Base-by-base conservation (phyloP, 1,140 invertebrate species). In the Conopomorpha cramerella region DNA sequence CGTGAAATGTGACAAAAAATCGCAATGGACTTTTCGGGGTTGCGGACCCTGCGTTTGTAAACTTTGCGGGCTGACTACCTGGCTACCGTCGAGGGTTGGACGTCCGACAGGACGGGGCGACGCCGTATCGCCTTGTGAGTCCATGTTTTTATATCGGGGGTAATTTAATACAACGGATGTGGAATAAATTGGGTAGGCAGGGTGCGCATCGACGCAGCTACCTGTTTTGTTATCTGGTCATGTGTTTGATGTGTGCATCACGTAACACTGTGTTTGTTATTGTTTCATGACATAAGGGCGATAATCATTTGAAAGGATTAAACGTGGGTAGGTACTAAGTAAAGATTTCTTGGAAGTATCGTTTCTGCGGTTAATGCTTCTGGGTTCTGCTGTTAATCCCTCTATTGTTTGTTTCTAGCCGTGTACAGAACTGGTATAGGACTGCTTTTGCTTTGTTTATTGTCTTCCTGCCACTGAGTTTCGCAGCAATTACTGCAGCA, bases 1-100 rank as follows among this genome's bases (percentile, higher is more conserved):
- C 67, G 60, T 71, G 65, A 66, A 71, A 70, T 71, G 66, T 73
- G 60, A 71, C 60, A 73, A 73, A 68, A 73, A 71, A 65, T 70
- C 64, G 63, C 62, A 65, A 67, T 62, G 63, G 57, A 47, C 47
- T 36, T 41, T 47, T 47, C 62, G 44, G 42, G 39, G 15, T 27
- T 44, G 45, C 40, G 52, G 53, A 55, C 41, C 49, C 40, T 38
- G 32, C 39, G 51, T 68, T 64, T 55, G 64, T 67, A 62, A 67
- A 70, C 63, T 70, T 64, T 61, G 60, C 45, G 65, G 62, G 51
- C 45, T 15, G 13, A 60, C 57, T 72, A 72, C 67, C 67, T 72
- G 67, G 60, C 49, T 55, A 49, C 47, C 50, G 19, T 10, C 49
- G 52, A 58, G 58, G 50, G 56, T 58, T 54, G 52, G 34, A 48